phyloP scores from a whole-genome alignment of 2,888 invertebrate species.

The Neocrepidodera transversa region DNA sequence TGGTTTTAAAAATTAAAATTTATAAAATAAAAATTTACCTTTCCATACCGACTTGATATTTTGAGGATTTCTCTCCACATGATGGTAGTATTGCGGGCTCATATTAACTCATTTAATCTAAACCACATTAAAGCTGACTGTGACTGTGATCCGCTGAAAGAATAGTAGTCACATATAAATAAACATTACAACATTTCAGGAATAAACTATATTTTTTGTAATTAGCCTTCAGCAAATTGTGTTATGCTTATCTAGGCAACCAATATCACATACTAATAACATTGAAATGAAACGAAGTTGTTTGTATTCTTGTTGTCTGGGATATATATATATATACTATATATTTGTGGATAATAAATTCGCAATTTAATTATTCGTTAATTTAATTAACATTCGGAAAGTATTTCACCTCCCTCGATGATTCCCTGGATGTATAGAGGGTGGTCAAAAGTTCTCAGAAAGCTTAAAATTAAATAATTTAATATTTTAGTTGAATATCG shows the following conservation, averaged over 20 bases:
- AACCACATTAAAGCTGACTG: no score
- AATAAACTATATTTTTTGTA: slow-evolving; percentile 31
- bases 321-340: neutral
- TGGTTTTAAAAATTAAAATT: no score
- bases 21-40: slow-evolving; percentile 40
- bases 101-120: slow-evolving; percentile 22
- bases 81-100: slow-evolving; percentile 44
- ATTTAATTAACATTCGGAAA: slow-evolving; percentile 13
- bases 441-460: no score
- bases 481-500: no score
- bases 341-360: slow-evolving; percentile 17
- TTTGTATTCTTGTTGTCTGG: slow-evolving; percentile 12
- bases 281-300: neutral
- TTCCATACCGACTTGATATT: slow-evolving; percentile 48
- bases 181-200: slow-evolving; percentile 49
- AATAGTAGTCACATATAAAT: slow-evolving; percentile 44
- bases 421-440: neutral
- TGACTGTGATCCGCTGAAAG: slow-evolving; percentile 32
- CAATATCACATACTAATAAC: slow-evolving; percentile 15
- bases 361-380: slow-evolving; percentile 18
- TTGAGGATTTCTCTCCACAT: slow-evolving; percentile 44
- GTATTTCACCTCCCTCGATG: slow-evolving; percentile 10
- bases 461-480: no score
- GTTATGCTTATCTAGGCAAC: slow-evolving; percentile 30
- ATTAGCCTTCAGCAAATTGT: slow-evolving; percentile 25